Base-by-base conservation (phyloP, 2,113 vertebrate genomes). In the Bufo gargarizans region DNA sequence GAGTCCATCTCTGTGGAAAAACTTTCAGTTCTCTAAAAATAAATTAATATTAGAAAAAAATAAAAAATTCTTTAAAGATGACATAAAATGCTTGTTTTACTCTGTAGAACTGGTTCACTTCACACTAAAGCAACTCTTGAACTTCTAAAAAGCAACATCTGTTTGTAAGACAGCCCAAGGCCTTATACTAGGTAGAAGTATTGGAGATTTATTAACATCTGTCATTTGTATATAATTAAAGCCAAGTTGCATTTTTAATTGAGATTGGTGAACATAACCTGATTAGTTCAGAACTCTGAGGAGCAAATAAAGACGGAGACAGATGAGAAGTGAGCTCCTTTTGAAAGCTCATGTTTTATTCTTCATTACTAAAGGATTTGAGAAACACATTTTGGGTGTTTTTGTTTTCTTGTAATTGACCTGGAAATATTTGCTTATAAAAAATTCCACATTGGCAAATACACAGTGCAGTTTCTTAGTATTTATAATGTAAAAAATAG, bases 171-270 rank as follows among this genome's bases (percentile, higher is more conserved):
- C 63, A 84, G 82, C 82, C 82, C 82, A 69, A 69, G 82, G 82
- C 82, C 82, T 1, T 2, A 49, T 83, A 83, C 63, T 33, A 84
- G 82, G 82, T 55, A 84, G 82, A 69, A 50, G 12, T 84, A 71
- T 53, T 55, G 19, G 63, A 71, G 65, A 84, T 84, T 71, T 84
- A 55, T 84, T 84, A 84, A 84, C 82, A 84, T 84, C 82, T 84
- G 81, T 69, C 82, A 69, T 84, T 84, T 84, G 63, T 16, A 84
- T 67, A 67, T 84, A 84, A 84, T 84, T 84, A 84, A 84, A 71
- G 63, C 82, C 82, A 84, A 84, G 49, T 65, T 55, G 20, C 63
- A 71, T 84, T 55, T 81, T 84, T 84, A 84, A 84, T 84, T 84
- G 82, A 84, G 82, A 84, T 71, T 55, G 49, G 59, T 84, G 82